Evolutionary conservation across 30 jellyfish, hydroid and myxozoan genomes (phyloP), one percentile per base, ranked within the genome.

Genomic region (Cassiopea xamachana): DNA sequence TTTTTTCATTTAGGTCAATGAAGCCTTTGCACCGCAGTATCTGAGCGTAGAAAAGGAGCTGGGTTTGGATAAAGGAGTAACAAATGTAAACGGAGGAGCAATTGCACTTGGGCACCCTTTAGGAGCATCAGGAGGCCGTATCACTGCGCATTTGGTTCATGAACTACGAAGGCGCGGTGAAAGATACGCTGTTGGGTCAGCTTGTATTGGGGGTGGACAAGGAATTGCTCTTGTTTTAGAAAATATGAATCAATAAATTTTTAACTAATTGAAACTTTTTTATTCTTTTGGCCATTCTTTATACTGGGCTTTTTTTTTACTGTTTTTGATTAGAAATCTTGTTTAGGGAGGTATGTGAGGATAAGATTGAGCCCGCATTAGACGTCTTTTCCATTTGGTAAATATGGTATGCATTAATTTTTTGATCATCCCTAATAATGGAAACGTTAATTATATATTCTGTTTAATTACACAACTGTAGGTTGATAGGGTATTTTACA

Each of bases 161-260:
- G 98, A 87, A 64, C 93, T 94, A 67, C 94, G 94, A 50, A 79
- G 98, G 90, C 90, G 93, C 18, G 84, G 84, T 27, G 94, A 69
- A 15, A 87, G 80, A 75, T 90, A 94, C 76, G 98, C 98, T 16
- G 90, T 94, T 82, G 98, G 98, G 4, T 94, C 98, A 1, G 98
- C 98, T 18, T 94, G 98, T 77, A 94, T 94, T 73, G 98, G 98
- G 45, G 98, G 98, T 47, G 98, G 98, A 71, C 98, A 94, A 51
- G 98, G 98, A 15, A 94, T 94, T 15, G 98, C 98, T 74, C 98
- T 94, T 15, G 95, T 94, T 15, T 75, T 94, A 46, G 98, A 94
- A 80, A 88, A 89, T 55, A 71, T 93, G 92, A 83, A 89, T 19
- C 88, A 72, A 69, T 1, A 46, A 19, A 18, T 71, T n/a, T 0